Evolutionary conservation across 2,113 vertebrate species (phyloP).

Genomic region (Picathartes gymnocephalus): DNA sequence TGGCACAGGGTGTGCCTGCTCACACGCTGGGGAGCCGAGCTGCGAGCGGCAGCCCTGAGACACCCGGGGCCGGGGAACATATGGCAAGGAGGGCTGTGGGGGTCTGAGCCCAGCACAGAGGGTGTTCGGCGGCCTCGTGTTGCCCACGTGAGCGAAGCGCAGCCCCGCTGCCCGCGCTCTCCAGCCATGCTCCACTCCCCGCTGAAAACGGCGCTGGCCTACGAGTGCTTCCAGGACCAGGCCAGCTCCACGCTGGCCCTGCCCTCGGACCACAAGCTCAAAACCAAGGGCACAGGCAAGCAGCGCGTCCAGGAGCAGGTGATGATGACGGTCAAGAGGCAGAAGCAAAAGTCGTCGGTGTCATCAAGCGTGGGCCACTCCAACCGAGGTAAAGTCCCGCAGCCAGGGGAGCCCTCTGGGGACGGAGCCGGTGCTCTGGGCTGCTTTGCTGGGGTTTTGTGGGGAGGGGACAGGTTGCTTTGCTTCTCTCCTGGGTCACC

Average conservation of each 20-base stretch:
- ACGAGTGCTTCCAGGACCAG: constrained; percentile 76
- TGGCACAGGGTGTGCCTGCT: constrained; percentile 73
- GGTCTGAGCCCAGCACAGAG: constrained; percentile 27
- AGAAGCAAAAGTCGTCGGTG: constrained; percentile 74
- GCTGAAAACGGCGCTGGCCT: constrained; percentile 75
- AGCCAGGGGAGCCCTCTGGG: neutral
- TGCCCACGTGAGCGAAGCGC: neutral
- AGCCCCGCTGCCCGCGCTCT: neutral
- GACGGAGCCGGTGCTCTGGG: neutral
- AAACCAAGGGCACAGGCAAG: constrained; percentile 72
- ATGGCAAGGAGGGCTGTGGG: constrained; percentile 63
- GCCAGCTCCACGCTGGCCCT: constrained; percentile 78
- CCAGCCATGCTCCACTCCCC: constrained; percentile 75
- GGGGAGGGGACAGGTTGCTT: accelerated
- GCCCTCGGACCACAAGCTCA: constrained; percentile 77
- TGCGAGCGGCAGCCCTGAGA: constrained; percentile 51
- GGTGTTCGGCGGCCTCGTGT: neutral
- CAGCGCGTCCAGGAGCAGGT: constrained; percentile 80
- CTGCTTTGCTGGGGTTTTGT: neutral
- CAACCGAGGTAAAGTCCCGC: constrained; percentile 70
- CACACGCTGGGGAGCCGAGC: constrained; percentile 59
- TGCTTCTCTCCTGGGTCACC: accelerated
- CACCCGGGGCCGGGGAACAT: constrained; percentile 21
- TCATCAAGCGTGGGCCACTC: constrained; percentile 70
- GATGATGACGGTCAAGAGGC: constrained; percentile 77